phyloP scores from a whole-genome alignment of 2,888 invertebrate genomes.

The Cephus pulcher region DNA sequence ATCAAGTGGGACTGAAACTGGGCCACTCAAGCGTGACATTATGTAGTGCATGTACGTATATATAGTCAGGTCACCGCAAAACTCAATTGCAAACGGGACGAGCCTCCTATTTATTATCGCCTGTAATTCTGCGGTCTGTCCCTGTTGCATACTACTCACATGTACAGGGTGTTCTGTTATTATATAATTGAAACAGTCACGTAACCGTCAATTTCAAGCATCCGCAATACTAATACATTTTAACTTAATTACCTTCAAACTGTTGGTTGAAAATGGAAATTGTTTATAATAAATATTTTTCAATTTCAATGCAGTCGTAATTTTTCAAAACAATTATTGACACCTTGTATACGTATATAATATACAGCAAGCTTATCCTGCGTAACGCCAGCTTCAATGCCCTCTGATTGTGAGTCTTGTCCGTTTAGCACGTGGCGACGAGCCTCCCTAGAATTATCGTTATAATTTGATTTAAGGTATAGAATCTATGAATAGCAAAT shows the following conservation, averaged over 20 bases:
- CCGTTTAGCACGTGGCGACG: no score
- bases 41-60: not conserved
- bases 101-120: not conserved
- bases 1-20: not conserved
- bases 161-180: not conserved
- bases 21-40: not conserved
- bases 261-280: not conserved
- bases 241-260: not conserved
- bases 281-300: not conserved
- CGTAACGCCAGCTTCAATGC: no score
- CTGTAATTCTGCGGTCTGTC: not conserved
- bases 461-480: not conserved
- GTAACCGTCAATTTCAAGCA: not conserved
- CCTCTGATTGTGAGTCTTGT: no score
- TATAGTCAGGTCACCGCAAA: not conserved
- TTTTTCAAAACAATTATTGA: not conserved
- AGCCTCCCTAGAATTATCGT: no score
- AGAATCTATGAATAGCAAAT: no score
- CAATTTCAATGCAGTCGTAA: not conserved
- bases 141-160: not conserved
- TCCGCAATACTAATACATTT: not conserved
- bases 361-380: no score
- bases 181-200: not conserved
- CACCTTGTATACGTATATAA: not conserved
- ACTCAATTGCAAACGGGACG: not conserved